These are phyloP conservation scores for Lampropteryx suffumata DNA, from an alignment of 2,888 invertebrate species.

Conservation along the genomic window DNA sequence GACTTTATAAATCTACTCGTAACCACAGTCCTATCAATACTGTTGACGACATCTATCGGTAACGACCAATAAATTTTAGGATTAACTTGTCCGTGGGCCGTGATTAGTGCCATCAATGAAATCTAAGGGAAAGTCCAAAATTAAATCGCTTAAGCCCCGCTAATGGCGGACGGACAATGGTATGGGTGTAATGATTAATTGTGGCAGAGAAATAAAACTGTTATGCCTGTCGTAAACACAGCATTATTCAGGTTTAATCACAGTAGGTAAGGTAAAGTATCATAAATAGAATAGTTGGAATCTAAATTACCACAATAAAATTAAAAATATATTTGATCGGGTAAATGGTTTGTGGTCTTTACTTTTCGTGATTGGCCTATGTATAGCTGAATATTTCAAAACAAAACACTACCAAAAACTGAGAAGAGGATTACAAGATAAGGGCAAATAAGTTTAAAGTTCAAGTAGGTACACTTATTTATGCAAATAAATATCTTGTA, in stretches of 20 bases:
- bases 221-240: slow-evolving; percentile 40
- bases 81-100: slow-evolving; percentile 75
- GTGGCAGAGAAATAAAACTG: slow-evolving; percentile 42
- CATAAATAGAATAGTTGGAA: background rate
- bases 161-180: slow-evolving; percentile 65
- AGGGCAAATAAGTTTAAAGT: no score
- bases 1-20: slow-evolving; percentile 67
- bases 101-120: slow-evolving; percentile 73
- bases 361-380: no score
- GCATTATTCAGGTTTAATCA: slow-evolving; percentile 21
- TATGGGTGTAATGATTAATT: slow-evolving; percentile 59
- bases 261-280: slow-evolving; percentile 3
- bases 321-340: no score
- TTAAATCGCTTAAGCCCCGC: slow-evolving; percentile 74
- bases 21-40: slow-evolving; percentile 61
- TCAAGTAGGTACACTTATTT: no score
- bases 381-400: no score
- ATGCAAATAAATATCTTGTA: no score
- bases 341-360: no score
- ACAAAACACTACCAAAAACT: no score
- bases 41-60: slow-evolving; percentile 66
- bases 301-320: no score
- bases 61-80: slow-evolving; percentile 77
- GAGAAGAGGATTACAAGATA: no score
- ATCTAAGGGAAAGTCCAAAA: slow-evolving; percentile 74